Evolutionary conservation across 2,888 invertebrate genomes (phyloP).

Genomic region (Mantis religiosa): DNA sequence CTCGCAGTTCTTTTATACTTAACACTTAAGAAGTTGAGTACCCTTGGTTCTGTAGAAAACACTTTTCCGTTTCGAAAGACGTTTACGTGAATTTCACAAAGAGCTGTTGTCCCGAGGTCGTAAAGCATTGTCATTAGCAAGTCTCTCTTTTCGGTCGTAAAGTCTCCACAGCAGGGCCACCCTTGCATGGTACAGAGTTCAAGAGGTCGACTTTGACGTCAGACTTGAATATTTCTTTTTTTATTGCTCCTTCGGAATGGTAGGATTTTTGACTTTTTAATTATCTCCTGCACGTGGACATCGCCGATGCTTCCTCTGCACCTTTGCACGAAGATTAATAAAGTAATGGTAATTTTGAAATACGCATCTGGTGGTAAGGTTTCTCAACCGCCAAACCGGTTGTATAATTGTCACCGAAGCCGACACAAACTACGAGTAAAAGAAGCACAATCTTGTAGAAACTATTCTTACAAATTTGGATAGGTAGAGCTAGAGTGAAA

Average conservation of each 20-base stretch:
- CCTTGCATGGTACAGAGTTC: neutral
- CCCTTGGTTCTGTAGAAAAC: neutral
- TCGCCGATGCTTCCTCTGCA: no score
- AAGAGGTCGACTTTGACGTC: neutral
- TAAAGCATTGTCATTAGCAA: neutral
- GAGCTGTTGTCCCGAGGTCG: neutral
- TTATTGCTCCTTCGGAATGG: neutral
- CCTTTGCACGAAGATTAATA: no score
- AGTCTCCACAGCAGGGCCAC: neutral
- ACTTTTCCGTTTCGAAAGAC: neutral
- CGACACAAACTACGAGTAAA: no score
- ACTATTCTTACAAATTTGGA: no score
- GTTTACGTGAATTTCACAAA: neutral
- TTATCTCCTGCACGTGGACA: neutral
- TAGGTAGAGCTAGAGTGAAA: no score
- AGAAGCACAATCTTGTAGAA: no score
- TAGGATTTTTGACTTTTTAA: neutral
- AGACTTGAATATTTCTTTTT: neutral
- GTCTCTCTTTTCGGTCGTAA: neutral
- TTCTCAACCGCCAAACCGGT: no score
- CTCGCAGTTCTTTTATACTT: no score
- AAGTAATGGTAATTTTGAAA: no score
- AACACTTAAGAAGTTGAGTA: no score
- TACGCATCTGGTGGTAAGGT: no score
- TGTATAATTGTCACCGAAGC: no score